Conservation (phyloP, 2,888 invertebrate genomes). For the Eupithecia tripunctaria region DNA sequence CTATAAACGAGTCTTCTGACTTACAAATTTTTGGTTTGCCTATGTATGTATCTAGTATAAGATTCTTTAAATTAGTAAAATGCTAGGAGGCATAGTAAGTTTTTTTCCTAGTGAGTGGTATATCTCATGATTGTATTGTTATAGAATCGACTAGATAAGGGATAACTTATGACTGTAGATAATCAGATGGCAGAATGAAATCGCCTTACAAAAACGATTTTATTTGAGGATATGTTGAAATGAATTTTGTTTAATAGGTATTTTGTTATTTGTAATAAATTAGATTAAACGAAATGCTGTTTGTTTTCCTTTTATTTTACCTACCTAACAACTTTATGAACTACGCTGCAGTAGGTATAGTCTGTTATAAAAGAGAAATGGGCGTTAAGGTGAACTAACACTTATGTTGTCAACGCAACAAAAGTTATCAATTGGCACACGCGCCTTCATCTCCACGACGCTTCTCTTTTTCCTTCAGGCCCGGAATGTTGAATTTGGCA, state of each 20-base stretch:
- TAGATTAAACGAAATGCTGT: slow-evolving; percentile 31
- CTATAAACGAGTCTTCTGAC: not conserved
- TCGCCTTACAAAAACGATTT: slow-evolving; percentile 16
- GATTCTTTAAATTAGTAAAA: slow-evolving; percentile 19
- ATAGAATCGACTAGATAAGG: slow-evolving; percentile 13
- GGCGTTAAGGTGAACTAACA: no score
- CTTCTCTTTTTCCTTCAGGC: no score
- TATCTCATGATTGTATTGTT: slow-evolving; percentile 24
- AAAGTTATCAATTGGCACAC: no score
- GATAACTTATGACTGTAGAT: slow-evolving; percentile 19
- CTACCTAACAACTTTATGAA: not conserved
- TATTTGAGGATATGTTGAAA: slow-evolving; percentile 25
- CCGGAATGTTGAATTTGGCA: no score
- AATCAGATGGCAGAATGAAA: slow-evolving; percentile 17
- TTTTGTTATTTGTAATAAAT: slow-evolving; percentile 45
- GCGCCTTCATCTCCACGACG: no score
- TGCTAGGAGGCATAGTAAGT: slow-evolving; percentile 22
- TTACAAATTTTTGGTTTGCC: slow-evolving; percentile 13
- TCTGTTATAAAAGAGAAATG: no score
- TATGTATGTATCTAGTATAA: slow-evolving; percentile 12
- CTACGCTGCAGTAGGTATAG: not conserved
- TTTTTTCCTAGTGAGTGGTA: slow-evolving; percentile 3
- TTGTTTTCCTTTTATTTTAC: not conserved
- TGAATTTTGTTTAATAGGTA: slow-evolving; percentile 35
- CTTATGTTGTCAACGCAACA: no score